A percentile compares a stretch with the other conserved stretches of the same genome.
Evolutionary conservation across 2,113 vertebrate species (phyloP).

Genomic region (Willisornis vidua): DNA sequence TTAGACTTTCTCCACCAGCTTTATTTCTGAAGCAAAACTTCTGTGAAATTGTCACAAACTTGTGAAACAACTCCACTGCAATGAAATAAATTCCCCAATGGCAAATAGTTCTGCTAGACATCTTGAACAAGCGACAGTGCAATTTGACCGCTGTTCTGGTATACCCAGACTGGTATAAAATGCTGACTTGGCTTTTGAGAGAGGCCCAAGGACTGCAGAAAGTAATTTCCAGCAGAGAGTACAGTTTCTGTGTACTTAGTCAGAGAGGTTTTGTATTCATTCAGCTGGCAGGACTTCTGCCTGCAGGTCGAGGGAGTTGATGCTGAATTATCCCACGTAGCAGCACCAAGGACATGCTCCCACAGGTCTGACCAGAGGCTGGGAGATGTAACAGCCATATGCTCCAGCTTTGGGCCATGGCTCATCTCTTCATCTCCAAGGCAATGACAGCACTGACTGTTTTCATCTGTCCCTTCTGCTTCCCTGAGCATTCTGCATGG

Average conservation of each 20-base stretch:
- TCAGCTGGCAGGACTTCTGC: not conserved
- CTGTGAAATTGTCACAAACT: not conserved
- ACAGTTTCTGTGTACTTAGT: not conserved
- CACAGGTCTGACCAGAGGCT: fast-evolving
- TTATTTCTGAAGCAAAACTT: not conserved
- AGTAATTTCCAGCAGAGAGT: conserved; percentile 23
- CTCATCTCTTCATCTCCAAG: not conserved
- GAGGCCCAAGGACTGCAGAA: not conserved
- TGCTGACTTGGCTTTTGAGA: conserved; percentile 40
- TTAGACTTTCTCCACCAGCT: not conserved
- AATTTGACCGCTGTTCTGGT: conserved; percentile 1
- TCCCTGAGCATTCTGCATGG: not conserved
- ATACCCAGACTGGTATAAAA: not conserved
- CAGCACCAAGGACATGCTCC: fast-evolving
- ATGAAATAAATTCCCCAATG: not conserved
- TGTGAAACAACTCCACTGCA: not conserved
- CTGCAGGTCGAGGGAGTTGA: not conserved
- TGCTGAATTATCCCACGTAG: fast-evolving
- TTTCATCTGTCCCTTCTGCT: not conserved
- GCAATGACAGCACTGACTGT: not conserved
- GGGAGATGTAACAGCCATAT: fast-evolving
- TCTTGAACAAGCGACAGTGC: not conserved
- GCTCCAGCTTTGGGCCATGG: fast-evolving
- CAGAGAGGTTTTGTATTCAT: not conserved
- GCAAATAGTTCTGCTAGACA: not conserved